Evolutionary conservation across 1,140 invertebrate species (phyloP).

Genomic region (Drosophila ambigua): DNA sequence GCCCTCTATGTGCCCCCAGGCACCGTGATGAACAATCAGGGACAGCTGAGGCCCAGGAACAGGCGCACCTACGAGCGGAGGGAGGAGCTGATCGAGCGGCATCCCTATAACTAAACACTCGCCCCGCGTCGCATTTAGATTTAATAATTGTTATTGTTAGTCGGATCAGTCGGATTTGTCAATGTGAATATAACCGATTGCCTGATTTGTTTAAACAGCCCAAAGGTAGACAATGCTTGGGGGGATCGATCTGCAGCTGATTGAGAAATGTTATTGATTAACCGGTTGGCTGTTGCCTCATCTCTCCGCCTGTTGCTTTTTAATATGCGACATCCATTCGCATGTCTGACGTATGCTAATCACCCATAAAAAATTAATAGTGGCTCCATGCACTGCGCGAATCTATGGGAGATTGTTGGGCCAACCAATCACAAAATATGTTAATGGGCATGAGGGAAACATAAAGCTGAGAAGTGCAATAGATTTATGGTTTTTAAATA

Average conservation of each 20-base stretch:
- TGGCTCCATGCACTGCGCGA: constrained; percentile 18
- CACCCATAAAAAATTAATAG: constrained; percentile 4
- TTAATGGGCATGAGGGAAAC: constrained; percentile 16
- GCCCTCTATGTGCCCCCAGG: constrained; percentile 42
- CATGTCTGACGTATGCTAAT: constrained; percentile 32
- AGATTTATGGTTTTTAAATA: not conserved
- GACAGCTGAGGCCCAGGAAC: constrained; percentile 57
- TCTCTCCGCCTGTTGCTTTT: constrained; percentile 6
- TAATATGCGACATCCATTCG: constrained; percentile 1
- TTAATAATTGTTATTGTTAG: constrained; percentile 45
- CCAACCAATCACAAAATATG: not conserved
- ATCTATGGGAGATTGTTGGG: constrained; percentile 3
- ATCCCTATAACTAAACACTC: constrained; percentile 57
- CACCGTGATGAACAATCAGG: constrained; percentile 34
- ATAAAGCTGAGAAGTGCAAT: not conserved
- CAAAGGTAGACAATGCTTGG: constrained; percentile 25
- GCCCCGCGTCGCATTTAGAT: constrained; percentile 21
- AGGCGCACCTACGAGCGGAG: constrained; percentile 43
- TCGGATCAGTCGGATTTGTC: constrained; percentile 4
- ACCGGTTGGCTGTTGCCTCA: constrained; percentile 29
- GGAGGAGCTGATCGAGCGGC: constrained; percentile 47
- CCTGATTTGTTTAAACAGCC: constrained; percentile 15
- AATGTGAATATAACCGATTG: constrained; percentile 4
- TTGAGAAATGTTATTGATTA: constrained; percentile 23
- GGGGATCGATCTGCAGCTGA: not conserved